Conservation (phyloP, 1,140 invertebrate genomes). For the Hetaerina americana region DNA sequence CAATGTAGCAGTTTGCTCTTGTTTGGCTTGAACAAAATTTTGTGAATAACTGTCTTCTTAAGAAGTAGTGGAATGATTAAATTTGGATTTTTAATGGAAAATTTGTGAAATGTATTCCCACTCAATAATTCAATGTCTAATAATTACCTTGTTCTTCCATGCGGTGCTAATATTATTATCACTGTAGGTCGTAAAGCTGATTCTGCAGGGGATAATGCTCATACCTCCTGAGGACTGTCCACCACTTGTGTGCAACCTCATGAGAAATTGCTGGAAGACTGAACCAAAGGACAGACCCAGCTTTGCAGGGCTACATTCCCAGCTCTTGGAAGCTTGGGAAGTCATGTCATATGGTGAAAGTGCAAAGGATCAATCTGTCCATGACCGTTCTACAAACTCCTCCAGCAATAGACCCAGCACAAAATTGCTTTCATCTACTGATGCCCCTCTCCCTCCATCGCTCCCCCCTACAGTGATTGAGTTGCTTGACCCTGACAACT, state of each 20-base stretch:
- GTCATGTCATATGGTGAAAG: neutral
- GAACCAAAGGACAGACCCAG: constrained; percentile 63
- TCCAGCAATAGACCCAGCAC: neutral
- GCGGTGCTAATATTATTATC: too few species aligned
- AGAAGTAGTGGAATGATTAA: too few species aligned
- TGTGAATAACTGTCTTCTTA: too few species aligned
- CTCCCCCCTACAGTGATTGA: neutral
- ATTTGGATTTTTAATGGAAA: too few species aligned
- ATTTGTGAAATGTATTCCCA: too few species aligned
- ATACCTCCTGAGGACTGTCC: constrained; percentile 72
- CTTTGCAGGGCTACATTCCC: constrained; percentile 57
- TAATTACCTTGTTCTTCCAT: too few species aligned
- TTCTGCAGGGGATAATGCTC: constrained; percentile 71
- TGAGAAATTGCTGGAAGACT: constrained; percentile 74
- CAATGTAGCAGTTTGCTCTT: too few species aligned
- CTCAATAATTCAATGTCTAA: too few species aligned
- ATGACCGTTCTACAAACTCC: neutral
- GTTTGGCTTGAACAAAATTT: too few species aligned
- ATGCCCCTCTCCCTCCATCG: neutral
- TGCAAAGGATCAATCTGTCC: neutral
- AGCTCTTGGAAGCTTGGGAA: constrained; percentile 28
- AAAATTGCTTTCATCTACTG: neutral
- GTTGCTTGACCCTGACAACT: neutral
- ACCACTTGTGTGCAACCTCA: constrained; percentile 58
- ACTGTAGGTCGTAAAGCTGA: constrained; percentile 60